Evolutionary conservation across 1,140 invertebrate genomes (phyloP).

Genomic region (Mylabris phalerata): DNA sequence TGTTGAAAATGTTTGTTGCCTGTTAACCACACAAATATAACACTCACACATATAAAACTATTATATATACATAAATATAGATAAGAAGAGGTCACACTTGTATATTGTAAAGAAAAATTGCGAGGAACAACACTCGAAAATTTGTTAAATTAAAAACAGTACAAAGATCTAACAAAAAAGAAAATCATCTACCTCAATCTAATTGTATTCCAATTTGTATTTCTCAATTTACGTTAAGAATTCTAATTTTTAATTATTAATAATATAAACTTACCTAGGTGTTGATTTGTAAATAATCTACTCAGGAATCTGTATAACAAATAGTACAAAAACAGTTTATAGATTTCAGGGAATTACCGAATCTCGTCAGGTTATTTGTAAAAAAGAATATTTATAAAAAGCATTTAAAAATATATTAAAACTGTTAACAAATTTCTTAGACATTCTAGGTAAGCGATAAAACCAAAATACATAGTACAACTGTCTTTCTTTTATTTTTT

Average conservation of each 20-base stretch:
- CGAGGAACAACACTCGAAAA: background rate
- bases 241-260: too few species aligned
- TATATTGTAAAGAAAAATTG: too few species aligned
- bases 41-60: too few species aligned
- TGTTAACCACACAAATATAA: constrained; percentile 16
- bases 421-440: background rate
- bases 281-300: constrained; percentile 22
- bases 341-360: constrained; percentile 17
- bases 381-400: background rate
- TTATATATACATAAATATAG: too few species aligned
- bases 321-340: constrained; percentile 12
- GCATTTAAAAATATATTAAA: too few species aligned
- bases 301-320: constrained; percentile 26
- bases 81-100: constrained; percentile 8
- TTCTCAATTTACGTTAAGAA: too few species aligned
- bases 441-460: constrained; percentile 23
- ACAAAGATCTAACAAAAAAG: constrained; percentile 20
- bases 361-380: constrained; percentile 19
- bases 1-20: constrained; percentile 25
- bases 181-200: constrained; percentile 31
- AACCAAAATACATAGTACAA: too few species aligned
- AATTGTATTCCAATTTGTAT: constrained; percentile 12
- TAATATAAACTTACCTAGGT: constrained; percentile 31
- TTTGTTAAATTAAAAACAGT: constrained; percentile 18
- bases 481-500: too few species aligned